phyloP scores from a whole-genome alignment of 2,888 invertebrate species.

The Caenorhabditis sp. region DNA sequence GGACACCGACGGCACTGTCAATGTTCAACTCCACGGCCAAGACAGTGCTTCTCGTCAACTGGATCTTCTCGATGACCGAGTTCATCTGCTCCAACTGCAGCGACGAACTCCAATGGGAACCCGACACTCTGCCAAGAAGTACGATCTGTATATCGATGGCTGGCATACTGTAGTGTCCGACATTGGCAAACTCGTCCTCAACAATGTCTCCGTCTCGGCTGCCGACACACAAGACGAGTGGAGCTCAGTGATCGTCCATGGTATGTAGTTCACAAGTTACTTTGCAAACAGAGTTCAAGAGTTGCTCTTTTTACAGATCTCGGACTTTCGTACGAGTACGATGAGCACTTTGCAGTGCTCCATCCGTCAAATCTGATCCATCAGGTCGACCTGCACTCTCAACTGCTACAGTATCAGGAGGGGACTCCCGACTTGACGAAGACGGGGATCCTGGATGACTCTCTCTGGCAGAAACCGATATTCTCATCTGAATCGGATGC shows the following conservation, averaged over 20 bases:
- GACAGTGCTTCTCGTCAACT: conserved; percentile 55
- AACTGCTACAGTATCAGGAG: conserved; percentile 55
- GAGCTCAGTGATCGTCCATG: conserved; percentile 64
- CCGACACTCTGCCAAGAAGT: conserved; percentile 63
- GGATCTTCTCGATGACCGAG: conserved; percentile 62
- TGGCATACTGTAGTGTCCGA: conserved; percentile 65
- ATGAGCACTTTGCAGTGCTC: conserved; percentile 66
- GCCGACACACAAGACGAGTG: conserved; percentile 56
- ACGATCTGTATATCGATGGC: conserved; percentile 69
- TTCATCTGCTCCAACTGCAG: conserved; percentile 64
- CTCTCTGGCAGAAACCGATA: conserved; percentile 64
- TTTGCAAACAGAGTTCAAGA: not conserved
- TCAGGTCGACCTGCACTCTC: conserved; percentile 63
- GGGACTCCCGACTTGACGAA: conserved; percentile 58
- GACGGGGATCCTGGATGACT: conserved; percentile 63
- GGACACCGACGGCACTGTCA: conserved; percentile 58
- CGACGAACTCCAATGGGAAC: conserved; percentile 71
- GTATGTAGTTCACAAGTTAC: conserved; percentile 12
- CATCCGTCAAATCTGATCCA: conserved; percentile 65
- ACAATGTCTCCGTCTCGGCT: conserved; percentile 64
- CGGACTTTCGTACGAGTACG: conserved; percentile 68
- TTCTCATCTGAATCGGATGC: conserved; percentile 13
- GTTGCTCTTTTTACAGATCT: conserved; percentile 55
- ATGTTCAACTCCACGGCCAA: conserved; percentile 64
- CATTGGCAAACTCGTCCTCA: conserved; percentile 62